A percentile compares a stretch with the other conserved stretches of the same genome.
Evolutionary conservation across 2,113 vertebrate species (phyloP).

Genomic region (Zeus faber): DNA sequence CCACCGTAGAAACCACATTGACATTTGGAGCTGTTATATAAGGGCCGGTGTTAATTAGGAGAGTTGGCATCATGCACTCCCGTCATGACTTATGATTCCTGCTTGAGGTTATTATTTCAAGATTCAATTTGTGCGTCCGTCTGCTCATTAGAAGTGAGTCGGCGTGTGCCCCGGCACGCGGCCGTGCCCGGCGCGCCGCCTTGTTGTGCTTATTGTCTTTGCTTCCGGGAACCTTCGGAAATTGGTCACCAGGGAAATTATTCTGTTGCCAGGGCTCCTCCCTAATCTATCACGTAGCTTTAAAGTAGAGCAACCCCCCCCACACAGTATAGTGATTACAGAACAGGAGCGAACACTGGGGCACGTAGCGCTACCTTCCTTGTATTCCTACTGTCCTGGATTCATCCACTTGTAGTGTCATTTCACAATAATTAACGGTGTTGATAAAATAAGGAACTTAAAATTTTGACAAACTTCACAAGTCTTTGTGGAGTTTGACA

Average conservation of each 20-base stretch:
- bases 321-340: slow-evolving; percentile 39
- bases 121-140: too few species aligned
- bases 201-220: slow-evolving; percentile 70
- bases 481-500: too few species aligned
- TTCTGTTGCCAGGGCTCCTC: slow-evolving; percentile 62
- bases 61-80: slow-evolving; percentile 58
- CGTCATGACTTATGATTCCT: slow-evolving; percentile 67
- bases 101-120: slow-evolving; percentile 72
- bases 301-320: slow-evolving; percentile 74
- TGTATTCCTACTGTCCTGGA: too few species aligned
- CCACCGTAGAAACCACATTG: slow-evolving; percentile 38
- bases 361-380: too few species aligned
- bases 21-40: slow-evolving; percentile 51
- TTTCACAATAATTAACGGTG: too few species aligned
- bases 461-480: too few species aligned
- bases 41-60: slow-evolving; percentile 69
- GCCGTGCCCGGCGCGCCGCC: slow-evolving; percentile 55
- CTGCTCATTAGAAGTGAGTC: slow-evolving; percentile 76
- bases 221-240: slow-evolving; percentile 66
- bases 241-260: slow-evolving; percentile 80
- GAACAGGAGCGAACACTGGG: too few species aligned
- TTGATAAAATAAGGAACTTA: too few species aligned
- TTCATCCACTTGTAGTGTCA: too few species aligned
- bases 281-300: slow-evolving; percentile 76
- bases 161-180: slow-evolving; percentile 47